Evolutionary conservation across 2,113 vertebrate species (phyloP), one percentile per base, ranked within the genome.

Genomic region (Zosterops hypoxanthus): DNA sequence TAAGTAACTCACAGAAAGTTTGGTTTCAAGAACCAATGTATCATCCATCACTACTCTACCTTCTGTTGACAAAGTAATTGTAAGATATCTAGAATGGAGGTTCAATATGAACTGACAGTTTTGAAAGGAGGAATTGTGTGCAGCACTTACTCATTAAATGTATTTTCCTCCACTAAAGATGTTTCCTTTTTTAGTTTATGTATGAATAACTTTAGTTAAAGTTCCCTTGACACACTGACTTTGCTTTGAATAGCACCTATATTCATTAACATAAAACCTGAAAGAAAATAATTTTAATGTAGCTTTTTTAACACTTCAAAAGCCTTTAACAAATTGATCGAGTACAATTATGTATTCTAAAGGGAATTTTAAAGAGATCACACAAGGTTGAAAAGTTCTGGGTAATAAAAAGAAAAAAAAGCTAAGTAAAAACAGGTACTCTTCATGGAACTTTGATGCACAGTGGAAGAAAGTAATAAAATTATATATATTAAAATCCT

Each of bases 21-120:
- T 98, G 97, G 98, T 98, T 98, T 98, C 97, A 97, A 97, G 97
- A 98, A 97, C 97, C 98, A 97, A 86, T 95, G 97, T 96, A 97
- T 98, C 97, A 98, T 98, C 98, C 98, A 98, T 99, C 98, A 98
- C 96, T 94, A 95, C 97, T 98, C 97, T 98, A 98, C 97, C 97
- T 98, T 98, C 97, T 98, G 98, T 98, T 98, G 98, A 98, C 98
- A 98, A 98, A 98, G 98, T 98, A 98, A 98, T 98, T 98, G 98
- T 98, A 98, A 98, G 98, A 98, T 98, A 98, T 98, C 98, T 98
- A 97, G 97, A 98, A 98, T 96, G 97, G 98, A 98, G 97, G 97
- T 95, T 98, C 98, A 98, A 98, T 98, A 97, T 91, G 97, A 98
- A 97, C 98, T 98, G 98, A 98, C 98, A 98, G 97, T 98, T 98